Evolutionary conservation across 1,140 invertebrate genomes (phyloP).

Genomic region (Bombus pascuorum): DNA sequence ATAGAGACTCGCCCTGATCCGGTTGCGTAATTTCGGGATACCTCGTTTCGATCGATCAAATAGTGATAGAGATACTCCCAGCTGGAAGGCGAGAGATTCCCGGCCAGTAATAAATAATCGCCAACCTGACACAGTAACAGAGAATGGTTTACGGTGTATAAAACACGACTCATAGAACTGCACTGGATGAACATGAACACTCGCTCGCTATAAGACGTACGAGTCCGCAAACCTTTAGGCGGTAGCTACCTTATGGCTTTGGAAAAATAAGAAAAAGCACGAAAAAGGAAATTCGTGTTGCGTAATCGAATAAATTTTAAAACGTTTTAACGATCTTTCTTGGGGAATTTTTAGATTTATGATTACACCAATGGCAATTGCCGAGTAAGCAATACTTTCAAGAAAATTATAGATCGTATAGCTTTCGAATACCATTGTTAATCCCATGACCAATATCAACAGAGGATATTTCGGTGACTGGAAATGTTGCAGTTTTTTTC

Average conservation of each 20-base stretch:
- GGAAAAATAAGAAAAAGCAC: not conserved
- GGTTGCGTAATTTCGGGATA: conserved; percentile 15
- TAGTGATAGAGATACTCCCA: conserved; percentile 48
- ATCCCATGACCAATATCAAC: no score
- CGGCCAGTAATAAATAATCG: conserved; percentile 56
- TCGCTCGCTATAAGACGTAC: conserved; percentile 21
- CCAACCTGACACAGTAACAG: not conserved
- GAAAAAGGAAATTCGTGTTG: conserved; percentile 11
- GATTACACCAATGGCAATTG: not conserved
- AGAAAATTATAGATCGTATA: no score
- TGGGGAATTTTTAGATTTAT: not conserved
- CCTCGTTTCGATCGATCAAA: conserved; percentile 45
- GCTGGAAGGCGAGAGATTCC: conserved; percentile 2
- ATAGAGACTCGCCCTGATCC: not conserved
- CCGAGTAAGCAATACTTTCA: no score
- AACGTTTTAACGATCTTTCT: not conserved
- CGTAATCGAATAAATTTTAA: not conserved
- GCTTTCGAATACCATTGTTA: no score
- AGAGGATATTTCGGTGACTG: no score
- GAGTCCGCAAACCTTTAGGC: not conserved
- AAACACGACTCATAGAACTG: conserved; percentile 30
- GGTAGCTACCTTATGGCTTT: no score
- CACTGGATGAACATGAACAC: not conserved
- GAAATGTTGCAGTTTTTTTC: no score
- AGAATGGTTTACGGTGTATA: conserved; percentile 49